Conservation (phyloP, 2,888 invertebrate genomes). For the Trichogramma evanescens region DNA sequence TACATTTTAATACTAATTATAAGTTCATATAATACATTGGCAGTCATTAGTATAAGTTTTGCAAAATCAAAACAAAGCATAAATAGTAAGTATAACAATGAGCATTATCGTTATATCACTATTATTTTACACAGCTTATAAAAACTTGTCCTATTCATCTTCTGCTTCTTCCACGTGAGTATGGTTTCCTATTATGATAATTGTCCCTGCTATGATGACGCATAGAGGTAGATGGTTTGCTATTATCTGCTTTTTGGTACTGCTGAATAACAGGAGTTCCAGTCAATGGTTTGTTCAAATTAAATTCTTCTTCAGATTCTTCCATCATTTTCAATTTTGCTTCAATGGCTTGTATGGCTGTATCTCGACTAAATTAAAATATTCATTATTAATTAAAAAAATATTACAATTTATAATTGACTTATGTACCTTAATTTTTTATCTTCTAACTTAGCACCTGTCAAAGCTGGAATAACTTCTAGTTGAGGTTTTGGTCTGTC, state of each 20-base stretch:
- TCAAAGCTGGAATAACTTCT: conserved; percentile 65
- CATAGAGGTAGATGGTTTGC: conserved; percentile 43
- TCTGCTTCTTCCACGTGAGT: conserved; percentile 40
- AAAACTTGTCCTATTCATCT: conserved; percentile 34
- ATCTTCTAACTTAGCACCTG: conserved; percentile 54
- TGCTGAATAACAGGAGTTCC: conserved; percentile 64
- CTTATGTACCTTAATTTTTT: conserved; percentile 50
- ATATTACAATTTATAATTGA: conserved; percentile 1
- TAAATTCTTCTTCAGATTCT: conserved; percentile 64
- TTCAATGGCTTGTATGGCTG: conserved; percentile 82
- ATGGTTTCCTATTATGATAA: conserved; percentile 40
- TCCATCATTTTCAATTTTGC: conserved; percentile 76
- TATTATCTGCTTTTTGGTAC: conserved; percentile 52
- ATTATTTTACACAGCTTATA: background rate
- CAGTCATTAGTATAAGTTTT: conserved; percentile 8
- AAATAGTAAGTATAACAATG: background rate
- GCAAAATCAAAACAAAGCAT: conserved; percentile 2
- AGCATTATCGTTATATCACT: background rate
- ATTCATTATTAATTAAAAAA: background rate
- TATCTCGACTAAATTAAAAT: conserved; percentile 56
- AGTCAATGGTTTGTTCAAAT: conserved; percentile 64
- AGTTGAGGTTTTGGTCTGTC: conserved; percentile 70
- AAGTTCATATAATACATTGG: background rate
- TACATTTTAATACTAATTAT: too few species aligned
- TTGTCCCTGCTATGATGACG: conserved; percentile 33